Evolutionary conservation across 2,113 vertebrate species (phyloP), one percentile per base, ranked within the genome.

Genomic region (Tragulus kanchil): DNA sequence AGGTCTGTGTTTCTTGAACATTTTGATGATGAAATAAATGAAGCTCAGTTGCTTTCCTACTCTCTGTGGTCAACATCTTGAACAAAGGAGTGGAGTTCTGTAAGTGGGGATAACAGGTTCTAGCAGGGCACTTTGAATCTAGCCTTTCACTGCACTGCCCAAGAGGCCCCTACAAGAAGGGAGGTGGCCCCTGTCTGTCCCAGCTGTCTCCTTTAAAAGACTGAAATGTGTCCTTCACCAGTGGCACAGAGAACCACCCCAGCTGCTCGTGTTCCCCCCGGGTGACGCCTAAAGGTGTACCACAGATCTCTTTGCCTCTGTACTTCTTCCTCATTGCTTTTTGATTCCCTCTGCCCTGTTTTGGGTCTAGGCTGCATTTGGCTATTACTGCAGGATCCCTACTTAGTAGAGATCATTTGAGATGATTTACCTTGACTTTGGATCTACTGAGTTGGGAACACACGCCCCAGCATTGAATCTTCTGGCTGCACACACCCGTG

Each of bases 11-110:
- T 91, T 97, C 84, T 73, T 90, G 26, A 94, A 87, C 12, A 95
- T 17, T 65, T 94, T 54, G 16, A 94, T 9, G 42, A 90, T 85
- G 31, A 95, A 94, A 96, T 65, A 89, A 96, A 64, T 52, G 65
- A 79, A 83, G 14, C 13, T 85, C 84, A 65, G 2, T 93, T 42
- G 48, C 8, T 93, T 95, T 78, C 31, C 15, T 79, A 15, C 8
- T 62, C 19, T 91, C 14, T 93, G 50, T 69, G 52, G 15, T 64
- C 26, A 91, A 81, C 17, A 77, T 85, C 64, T 86, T 75, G n/a
- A 78, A 89, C 5, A 56, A 89, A 11, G 15, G 28, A 86, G 15
- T 36, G 21, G 56, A 90, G 17, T 78, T 75, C 42, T 67, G 1
- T 16, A 50, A 84, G 28, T 19, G 8, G 19, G 2, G 3, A 67